Percentiles rank a stretch among this genome's conserved stretches.
These are phyloP conservation scores for Papilio glaucus DNA, from an alignment of 1,140 invertebrate species.

Conservation along the genomic window DNA sequence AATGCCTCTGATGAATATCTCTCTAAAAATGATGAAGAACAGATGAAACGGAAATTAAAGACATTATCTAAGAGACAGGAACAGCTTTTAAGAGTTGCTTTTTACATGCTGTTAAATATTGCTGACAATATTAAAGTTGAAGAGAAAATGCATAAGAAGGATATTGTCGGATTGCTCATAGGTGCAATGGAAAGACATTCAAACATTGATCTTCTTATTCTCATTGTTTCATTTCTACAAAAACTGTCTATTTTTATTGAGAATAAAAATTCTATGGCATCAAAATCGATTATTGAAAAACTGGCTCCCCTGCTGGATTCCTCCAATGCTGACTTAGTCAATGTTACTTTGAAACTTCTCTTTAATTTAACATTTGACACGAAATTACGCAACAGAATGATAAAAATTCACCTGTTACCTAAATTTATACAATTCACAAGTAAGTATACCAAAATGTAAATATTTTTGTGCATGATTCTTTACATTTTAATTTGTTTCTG, in stretches of 20 bases:
- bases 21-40: conserved; percentile 92
- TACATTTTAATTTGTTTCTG: not conserved
- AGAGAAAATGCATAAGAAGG: conserved; percentile 98
- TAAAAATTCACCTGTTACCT: conserved; percentile 93
- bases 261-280: conserved; percentile 96
- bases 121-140: conserved; percentile 97
- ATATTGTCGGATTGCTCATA: conserved; percentile 94
- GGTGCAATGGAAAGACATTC: conserved; percentile 93
- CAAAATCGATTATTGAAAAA: conserved; percentile 89
- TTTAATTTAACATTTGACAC: conserved; percentile 99
- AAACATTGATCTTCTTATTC: conserved; percentile 93
- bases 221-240: conserved; percentile 97
- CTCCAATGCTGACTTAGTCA: conserved; percentile 91
- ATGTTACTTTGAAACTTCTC: conserved; percentile 93
- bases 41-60: conserved; percentile 90
- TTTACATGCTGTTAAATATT: conserved; percentile 97
- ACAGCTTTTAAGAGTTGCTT: conserved; percentile 93
- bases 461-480: not conserved
- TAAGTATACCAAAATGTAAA: conserved; percentile 78
- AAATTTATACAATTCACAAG: conserved; percentile 95
- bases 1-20: conserved; percentile 82
- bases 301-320: conserved; percentile 89
- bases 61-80: conserved; percentile 95
- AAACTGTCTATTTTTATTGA: conserved; percentile 97
- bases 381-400: conserved; percentile 93